Conservation (phyloP, 2,888 invertebrate species). For the Siphonodentalium dalli region DNA sequence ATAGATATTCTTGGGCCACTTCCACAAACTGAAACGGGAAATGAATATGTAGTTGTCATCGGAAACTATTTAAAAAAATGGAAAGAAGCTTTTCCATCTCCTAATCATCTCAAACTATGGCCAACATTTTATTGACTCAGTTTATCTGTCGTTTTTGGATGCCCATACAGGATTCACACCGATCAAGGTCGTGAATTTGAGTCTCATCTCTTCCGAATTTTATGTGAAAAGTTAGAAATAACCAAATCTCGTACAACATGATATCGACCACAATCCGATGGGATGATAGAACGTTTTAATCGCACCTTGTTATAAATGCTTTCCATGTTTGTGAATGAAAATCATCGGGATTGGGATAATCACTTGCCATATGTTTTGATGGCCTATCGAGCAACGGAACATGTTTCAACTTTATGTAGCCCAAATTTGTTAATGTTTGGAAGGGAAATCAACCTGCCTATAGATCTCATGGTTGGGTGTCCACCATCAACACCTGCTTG, state of each 20-base stretch:
- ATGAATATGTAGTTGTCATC: too few species aligned
- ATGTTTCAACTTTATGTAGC: slow-evolving; percentile 21
- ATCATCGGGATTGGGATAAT: slow-evolving; percentile 30
- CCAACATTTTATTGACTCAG: too few species aligned
- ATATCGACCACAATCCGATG: slow-evolving; percentile 20
- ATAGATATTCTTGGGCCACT: too few species aligned
- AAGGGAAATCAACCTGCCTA: slow-evolving; percentile 23
- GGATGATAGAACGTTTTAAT: slow-evolving; percentile 24
- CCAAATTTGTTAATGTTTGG: slow-evolving; percentile 31
- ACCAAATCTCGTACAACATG: slow-evolving; percentile 24
- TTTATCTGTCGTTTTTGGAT: too few species aligned
- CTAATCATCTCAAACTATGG: too few species aligned
- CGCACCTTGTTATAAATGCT: slow-evolving; percentile 21
- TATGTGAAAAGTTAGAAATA: slow-evolving; percentile 13
- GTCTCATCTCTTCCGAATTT: slow-evolving; percentile 6
- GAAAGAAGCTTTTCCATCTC: too few species aligned
- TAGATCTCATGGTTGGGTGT: slow-evolving; percentile 27
- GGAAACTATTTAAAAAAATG: too few species aligned
- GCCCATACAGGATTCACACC: slow-evolving; percentile 10
- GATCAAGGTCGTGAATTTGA: slow-evolving; percentile 23
- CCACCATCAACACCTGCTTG: slow-evolving; percentile 6
- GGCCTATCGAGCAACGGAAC: slow-evolving; percentile 28
- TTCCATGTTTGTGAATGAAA: slow-evolving; percentile 7
- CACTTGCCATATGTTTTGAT: slow-evolving; percentile 23
- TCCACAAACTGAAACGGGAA: too few species aligned